Percentiles rank a stretch among this genome's conserved stretches.
Conservation (phyloP, 2,797 vertebrate genomes). For the Alcedo quadribrachys region DNA sequence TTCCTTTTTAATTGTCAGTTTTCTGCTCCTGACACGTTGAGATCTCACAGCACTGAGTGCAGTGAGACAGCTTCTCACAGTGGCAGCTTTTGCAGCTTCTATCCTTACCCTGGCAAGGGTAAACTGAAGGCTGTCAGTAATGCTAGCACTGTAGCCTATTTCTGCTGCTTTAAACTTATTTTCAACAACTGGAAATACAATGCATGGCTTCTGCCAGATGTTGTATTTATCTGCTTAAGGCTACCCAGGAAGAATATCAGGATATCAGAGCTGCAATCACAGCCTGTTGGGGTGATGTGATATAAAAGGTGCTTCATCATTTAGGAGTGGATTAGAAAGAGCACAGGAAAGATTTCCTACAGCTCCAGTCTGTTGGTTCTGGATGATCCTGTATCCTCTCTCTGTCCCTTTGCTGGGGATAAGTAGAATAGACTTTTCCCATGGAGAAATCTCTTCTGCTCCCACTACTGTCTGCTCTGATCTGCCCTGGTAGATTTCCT, state of each 20-base stretch:
- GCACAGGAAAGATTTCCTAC: neutral
- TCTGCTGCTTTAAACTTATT: neutral
- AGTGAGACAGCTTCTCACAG: no score
- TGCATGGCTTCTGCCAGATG: neutral
- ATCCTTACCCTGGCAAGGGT: neutral
- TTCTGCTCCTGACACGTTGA: neutral
- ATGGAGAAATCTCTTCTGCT: neutral
- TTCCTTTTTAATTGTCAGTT: neutral
- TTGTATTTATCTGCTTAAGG: neutral
- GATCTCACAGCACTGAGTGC: neutral
- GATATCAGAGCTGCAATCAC: neutral
- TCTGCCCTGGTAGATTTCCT: neutral
- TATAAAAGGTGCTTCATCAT: neutral
- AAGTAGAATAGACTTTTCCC: neutral
- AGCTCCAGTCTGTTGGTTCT: neutral
- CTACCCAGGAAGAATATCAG: neutral
- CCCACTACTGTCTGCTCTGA: neutral
- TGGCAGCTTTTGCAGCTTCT: neutral
- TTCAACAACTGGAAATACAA: neutral
- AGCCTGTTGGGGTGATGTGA: neutral
- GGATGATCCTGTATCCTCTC: neutral
- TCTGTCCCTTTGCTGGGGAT: neutral
- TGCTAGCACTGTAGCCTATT: neutral
- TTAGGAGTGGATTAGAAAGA: neutral
- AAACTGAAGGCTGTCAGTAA: neutral